Evolutionary conservation across 2,113 vertebrate genomes (phyloP).

Genomic region (Zeus faber): DNA sequence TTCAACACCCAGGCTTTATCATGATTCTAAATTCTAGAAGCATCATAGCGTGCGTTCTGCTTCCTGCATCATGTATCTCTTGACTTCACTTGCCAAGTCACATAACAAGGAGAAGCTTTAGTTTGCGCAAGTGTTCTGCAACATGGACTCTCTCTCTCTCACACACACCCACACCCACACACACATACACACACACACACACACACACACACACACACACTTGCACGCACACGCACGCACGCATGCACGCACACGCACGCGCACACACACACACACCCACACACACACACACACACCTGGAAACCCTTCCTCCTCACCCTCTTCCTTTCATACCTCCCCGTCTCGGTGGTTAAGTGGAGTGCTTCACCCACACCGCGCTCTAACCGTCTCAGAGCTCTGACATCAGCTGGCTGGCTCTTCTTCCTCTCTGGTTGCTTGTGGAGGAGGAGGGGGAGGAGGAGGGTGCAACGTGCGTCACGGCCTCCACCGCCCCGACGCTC

Average conservation of each 20-base stretch:
- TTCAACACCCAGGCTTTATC: too few relatives aligned
- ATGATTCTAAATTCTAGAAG: background rate
- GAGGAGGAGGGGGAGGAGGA: conserved; percentile 25
- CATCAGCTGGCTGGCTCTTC: conserved; percentile 52
- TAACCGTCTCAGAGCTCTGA: conserved; percentile 48
- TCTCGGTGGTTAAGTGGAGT: too few relatives aligned
- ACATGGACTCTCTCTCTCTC: background rate
- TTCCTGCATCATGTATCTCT: conserved; percentile 22
- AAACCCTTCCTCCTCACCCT: background rate
- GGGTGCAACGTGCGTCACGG: conserved; percentile 36
- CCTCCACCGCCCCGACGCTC: conserved; percentile 44
- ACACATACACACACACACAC: conserved; percentile 14
- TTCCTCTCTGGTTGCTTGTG: conserved; percentile 44
- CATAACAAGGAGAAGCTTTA: background rate
- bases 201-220: conserved; percentile 20
- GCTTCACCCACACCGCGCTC: too few relatives aligned
- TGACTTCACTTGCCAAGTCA: conserved; percentile 14
- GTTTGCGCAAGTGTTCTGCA: too few relatives aligned
- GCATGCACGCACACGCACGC: conserved; percentile 19
- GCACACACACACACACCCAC: conserved; percentile 3
- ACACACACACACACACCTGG: conserved; percentile 20
- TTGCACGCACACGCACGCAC: conserved; percentile 14
- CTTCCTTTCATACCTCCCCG: too few relatives aligned
- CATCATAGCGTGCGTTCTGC: background rate
- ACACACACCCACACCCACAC: conserved; percentile 18